Percentiles rank a stretch among this genome's conserved stretches.
Conservation (phyloP, 2,888 invertebrate genomes). For the Eretmocerus hayati region DNA sequence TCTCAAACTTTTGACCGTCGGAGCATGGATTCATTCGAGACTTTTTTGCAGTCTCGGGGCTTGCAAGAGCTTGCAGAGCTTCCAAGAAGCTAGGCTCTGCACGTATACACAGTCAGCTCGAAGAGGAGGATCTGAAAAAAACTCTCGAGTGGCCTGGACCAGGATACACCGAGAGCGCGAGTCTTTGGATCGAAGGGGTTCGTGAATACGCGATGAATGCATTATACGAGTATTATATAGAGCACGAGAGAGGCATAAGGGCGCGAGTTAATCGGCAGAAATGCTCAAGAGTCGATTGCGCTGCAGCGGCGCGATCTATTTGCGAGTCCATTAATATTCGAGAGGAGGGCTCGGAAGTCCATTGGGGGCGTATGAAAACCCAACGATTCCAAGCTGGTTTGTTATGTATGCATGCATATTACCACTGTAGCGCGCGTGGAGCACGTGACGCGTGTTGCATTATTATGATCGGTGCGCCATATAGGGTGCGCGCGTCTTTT, state of each 20-base stretch:
- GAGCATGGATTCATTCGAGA: no score
- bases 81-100: no score
- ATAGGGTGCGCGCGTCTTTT: neutral
- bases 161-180: neutral
- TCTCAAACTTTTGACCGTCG: no score
- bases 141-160: neutral
- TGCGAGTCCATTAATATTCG: slow-evolving; percentile 28
- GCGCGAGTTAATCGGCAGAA: neutral
- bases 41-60: no score
- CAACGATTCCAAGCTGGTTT: no score
- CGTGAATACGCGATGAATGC: no score
- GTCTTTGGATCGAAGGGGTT: neutral
- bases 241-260: neutral
- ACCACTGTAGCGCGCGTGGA: neutral
- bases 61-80: no score
- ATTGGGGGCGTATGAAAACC: no score
- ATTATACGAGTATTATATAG: no score
- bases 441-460: neutral
- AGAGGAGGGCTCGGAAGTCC: no score
- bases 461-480: neutral
- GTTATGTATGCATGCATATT: slow-evolving; percentile 1
- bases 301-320: slow-evolving; percentile 12
- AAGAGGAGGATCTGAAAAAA: no score
- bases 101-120: no score
- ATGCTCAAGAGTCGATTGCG: neutral